A percentile compares a stretch with the other conserved stretches of the same genome.
phyloP scores from a whole-genome alignment of 1,140 invertebrate genomes.

The Apis laboriosa region DNA sequence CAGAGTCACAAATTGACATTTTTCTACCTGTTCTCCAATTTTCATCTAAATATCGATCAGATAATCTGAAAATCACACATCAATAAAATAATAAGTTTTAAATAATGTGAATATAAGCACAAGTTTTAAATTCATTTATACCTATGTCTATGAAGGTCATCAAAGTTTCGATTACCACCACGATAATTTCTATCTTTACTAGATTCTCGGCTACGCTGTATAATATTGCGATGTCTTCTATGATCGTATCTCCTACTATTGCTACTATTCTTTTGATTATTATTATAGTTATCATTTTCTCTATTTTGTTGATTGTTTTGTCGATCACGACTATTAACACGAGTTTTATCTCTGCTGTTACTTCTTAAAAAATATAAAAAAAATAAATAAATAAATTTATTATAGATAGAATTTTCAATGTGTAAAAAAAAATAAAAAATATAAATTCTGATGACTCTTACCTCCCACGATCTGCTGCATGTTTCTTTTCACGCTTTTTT shows the following conservation, averaged over 20 bases:
- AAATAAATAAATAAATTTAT: conserved; percentile 9
- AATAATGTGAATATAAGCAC: not conserved
- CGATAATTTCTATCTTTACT: conserved; percentile 78
- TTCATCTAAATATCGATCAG: conserved; percentile 71
- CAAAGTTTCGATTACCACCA: conserved; percentile 65
- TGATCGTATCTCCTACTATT: conserved; percentile 69
- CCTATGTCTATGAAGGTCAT: conserved; percentile 73
- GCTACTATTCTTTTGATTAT: conserved; percentile 74
- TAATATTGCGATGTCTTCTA: conserved; percentile 68
- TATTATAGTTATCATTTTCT: conserved; percentile 77
- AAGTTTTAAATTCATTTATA: conserved; percentile 45
- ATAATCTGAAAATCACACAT: conserved; percentile 33
- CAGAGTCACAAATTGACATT: conserved; percentile 74
- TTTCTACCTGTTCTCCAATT: conserved; percentile 79
- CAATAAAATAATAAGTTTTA: conserved; percentile 23
- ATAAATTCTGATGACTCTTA: conserved; percentile 38
- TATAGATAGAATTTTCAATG: not conserved
- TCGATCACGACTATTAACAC: conserved; percentile 75
- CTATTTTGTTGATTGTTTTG: conserved; percentile 79
- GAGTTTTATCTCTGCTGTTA: conserved; percentile 72
- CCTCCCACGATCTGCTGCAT: conserved; percentile 65
- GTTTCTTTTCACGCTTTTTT: conserved; percentile 70
- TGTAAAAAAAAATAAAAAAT: not conserved
- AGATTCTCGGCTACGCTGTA: conserved; percentile 75
- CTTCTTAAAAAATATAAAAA: conserved; percentile 62